phyloP scores from a whole-genome alignment of 2,797 vertebrate species.

The Triplophysa bombifrons region DNA sequence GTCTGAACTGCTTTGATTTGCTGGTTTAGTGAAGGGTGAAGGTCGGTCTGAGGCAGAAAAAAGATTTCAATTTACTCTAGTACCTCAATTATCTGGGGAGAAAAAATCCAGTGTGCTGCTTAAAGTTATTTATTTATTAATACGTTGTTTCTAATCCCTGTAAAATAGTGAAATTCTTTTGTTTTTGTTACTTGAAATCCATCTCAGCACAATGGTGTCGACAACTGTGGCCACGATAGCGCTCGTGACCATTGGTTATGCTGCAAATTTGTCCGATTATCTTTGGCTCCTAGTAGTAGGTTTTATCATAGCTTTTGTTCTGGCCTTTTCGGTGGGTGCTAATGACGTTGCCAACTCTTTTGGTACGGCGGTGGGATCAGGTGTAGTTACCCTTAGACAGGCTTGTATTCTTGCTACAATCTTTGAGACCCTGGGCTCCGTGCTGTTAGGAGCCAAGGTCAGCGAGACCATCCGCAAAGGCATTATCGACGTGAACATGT shows the following conservation, averaged over 20 bases:
- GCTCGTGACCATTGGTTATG: slow-evolving; percentile 28
- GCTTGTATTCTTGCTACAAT: slow-evolving; percentile 92
- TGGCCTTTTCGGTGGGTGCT: slow-evolving; percentile 97
- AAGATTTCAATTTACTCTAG: slow-evolving; percentile 70
- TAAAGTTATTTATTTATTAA: slow-evolving; percentile 60
- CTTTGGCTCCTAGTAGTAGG: slow-evolving; percentile 91
- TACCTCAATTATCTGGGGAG: slow-evolving; percentile 77
- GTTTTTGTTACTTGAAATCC: slow-evolving; percentile 60
- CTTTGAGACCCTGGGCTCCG: slow-evolving; percentile 93
- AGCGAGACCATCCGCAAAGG: slow-evolving; percentile 96
- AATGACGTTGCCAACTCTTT: slow-evolving; percentile 99
- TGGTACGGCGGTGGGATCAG: slow-evolving; percentile 95
- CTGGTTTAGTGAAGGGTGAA: slow-evolving; percentile 62
- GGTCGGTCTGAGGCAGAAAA: slow-evolving; percentile 63
- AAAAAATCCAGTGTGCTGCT: slow-evolving; percentile 71
- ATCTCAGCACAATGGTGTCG: slow-evolving; percentile 71
- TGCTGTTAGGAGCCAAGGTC: slow-evolving; percentile 93
- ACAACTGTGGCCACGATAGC: slow-evolving; percentile 68
- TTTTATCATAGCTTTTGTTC: slow-evolving; percentile 92
- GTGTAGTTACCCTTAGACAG: slow-evolving; percentile 91
- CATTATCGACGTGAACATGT: slow-evolving; percentile 89
- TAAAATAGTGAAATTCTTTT: slow-evolving; percentile 69
- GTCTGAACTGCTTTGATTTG: slow-evolving; percentile 68
- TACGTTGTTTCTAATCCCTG: slow-evolving; percentile 57
- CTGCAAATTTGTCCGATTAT: slow-evolving; percentile 61